phyloP scores from a whole-genome alignment of 2,797 vertebrate genomes.

The Antrozous pallidus region DNA sequence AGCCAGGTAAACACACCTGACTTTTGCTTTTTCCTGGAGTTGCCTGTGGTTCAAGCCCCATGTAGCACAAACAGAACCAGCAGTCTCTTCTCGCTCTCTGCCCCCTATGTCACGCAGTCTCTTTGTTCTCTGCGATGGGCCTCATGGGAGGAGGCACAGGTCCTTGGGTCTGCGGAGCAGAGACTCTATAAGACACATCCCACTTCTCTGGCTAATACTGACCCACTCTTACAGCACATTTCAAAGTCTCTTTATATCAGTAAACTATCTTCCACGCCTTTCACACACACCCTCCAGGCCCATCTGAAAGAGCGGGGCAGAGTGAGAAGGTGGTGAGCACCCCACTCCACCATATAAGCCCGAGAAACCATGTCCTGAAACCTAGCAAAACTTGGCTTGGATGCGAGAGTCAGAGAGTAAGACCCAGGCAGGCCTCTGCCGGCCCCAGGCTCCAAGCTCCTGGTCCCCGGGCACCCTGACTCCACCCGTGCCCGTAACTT shows the following conservation, averaged over 20 bases:
- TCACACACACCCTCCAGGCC: neutral
- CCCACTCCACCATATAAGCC: neutral
- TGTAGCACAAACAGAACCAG: neutral
- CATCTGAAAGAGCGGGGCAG: neutral
- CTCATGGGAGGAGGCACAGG: rapidly evolving
- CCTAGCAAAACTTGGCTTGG: neutral
- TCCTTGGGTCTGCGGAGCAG: neutral
- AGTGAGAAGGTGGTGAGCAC: rapidly evolving
- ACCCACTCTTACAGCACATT: neutral
- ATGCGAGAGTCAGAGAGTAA: neutral
- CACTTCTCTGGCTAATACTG: neutral
- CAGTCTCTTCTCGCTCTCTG: too few relatives aligned
- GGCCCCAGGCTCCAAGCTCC: neutral
- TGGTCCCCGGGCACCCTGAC: neutral
- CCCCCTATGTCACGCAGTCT: neutral
- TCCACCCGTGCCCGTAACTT: neutral
- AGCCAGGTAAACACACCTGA: neutral
- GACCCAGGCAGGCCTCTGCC: neutral
- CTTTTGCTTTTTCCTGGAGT: neutral
- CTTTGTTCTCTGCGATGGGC: neutral
- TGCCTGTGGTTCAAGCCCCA: neutral
- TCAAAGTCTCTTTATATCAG: neutral
- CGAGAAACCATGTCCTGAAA: neutral
- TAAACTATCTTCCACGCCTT: neutral
- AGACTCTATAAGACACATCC: neutral